phyloP scores from a whole-genome alignment of 1,140 invertebrate species.

The Bombus affinis region DNA sequence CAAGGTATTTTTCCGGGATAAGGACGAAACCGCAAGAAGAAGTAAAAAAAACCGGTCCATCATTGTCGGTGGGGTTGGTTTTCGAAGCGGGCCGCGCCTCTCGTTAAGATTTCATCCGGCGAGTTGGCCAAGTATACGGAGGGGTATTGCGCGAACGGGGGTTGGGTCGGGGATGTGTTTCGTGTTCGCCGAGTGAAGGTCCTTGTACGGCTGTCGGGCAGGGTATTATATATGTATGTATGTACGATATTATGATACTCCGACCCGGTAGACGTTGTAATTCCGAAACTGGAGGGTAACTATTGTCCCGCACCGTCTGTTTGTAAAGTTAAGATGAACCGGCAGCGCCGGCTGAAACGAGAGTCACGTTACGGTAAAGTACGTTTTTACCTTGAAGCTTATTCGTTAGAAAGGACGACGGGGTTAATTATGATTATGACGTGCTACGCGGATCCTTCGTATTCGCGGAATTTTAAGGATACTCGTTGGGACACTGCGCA shows the following conservation, averaged over 20 bases:
- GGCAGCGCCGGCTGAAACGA: slow-evolving; percentile 54
- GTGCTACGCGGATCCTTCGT: slow-evolving; percentile 15
- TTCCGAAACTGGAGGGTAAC: slow-evolving; percentile 61
- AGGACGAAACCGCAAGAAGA: not conserved
- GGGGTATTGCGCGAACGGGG: slow-evolving; percentile 5
- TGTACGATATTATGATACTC: slow-evolving; percentile 66
- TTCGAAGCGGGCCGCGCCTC: slow-evolving; percentile 29
- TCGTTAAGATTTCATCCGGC: slow-evolving; percentile 60
- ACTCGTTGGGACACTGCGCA: slow-evolving; percentile 23
- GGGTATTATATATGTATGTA: slow-evolving; percentile 67
- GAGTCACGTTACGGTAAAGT: slow-evolving; percentile 59
- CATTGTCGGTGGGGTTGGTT: slow-evolving; percentile 14
- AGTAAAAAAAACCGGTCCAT: not conserved
- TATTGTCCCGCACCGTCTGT: slow-evolving; percentile 58
- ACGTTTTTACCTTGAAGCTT: slow-evolving; percentile 59
- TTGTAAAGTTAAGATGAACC: slow-evolving; percentile 63
- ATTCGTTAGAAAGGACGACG: slow-evolving; percentile 59
- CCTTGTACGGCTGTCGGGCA: slow-evolving; percentile 66
- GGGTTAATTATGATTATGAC: slow-evolving; percentile 51
- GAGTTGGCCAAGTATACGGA: slow-evolving; percentile 41
- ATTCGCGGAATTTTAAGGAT: slow-evolving; percentile 44
- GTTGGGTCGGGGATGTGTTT: slow-evolving; percentile 40
- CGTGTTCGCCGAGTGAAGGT: slow-evolving; percentile 66
- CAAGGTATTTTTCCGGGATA: not conserved
- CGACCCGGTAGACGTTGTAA: slow-evolving; percentile 60